A percentile compares a stretch with the other conserved stretches of the same genome.
These are phyloP conservation scores for Tridacna gigas DNA, from an alignment of 2,888 invertebrate species.

Conservation along the genomic window DNA sequence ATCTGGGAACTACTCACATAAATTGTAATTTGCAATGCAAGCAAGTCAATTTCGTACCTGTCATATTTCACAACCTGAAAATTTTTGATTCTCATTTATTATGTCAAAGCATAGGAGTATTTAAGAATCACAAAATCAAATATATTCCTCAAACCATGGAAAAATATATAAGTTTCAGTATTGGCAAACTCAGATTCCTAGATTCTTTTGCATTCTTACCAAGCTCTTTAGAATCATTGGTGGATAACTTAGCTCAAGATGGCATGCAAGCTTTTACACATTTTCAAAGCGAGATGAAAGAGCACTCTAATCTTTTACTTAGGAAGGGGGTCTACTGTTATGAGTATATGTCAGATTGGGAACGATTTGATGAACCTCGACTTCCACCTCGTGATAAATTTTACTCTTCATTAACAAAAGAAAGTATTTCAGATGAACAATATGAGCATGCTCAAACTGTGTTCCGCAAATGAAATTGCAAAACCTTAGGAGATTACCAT, in stretches of 20 bases:
- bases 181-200: constrained; percentile 39
- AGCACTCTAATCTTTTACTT: constrained; percentile 32
- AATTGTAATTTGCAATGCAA: constrained; percentile 55
- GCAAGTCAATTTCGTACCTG: constrained; percentile 52
- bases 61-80: constrained; percentile 53
- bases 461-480: constrained; percentile 21
- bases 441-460: constrained; percentile 47
- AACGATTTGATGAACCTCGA: constrained; percentile 44
- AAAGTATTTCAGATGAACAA: constrained; percentile 34
- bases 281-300: constrained; percentile 40
- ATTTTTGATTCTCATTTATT: constrained; percentile 53
- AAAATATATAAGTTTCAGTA: constrained; percentile 46
- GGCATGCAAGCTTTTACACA: constrained; percentile 25
- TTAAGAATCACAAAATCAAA: constrained; percentile 35
- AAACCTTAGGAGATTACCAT: constrained; percentile 51
- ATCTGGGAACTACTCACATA: constrained; percentile 44
- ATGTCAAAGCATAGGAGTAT: constrained; percentile 42
- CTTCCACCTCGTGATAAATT: constrained; percentile 39
- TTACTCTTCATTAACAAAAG: constrained; percentile 38
- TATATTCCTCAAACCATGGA: constrained; percentile 50
- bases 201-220: constrained; percentile 43
- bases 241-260: constrained; percentile 29
- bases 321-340: constrained; percentile 61
- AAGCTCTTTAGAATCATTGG: constrained; percentile 28
- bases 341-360: constrained; percentile 47